Evolutionary conservation across 1,140 invertebrate species (phyloP).

Genomic region (Drosophila arizonae): DNA sequence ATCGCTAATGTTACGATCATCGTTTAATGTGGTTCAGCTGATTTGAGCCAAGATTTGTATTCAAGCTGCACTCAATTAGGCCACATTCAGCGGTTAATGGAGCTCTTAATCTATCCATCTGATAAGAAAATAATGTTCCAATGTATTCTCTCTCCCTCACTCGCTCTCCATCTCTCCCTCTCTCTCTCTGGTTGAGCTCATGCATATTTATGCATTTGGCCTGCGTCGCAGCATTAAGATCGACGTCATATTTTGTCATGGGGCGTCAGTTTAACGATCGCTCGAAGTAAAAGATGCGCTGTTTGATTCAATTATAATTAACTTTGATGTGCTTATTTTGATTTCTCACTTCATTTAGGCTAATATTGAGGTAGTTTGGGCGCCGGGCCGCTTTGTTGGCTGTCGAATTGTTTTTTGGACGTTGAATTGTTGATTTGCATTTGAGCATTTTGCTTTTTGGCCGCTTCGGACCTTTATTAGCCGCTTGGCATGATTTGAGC

Average conservation of each 20-base stretch:
- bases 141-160: too few species aligned
- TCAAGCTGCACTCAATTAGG: not conserved
- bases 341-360: slow-evolving; percentile 79
- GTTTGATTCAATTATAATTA: slow-evolving; percentile 71
- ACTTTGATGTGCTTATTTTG: slow-evolving; percentile 77
- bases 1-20: too few species aligned
- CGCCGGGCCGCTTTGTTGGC: slow-evolving; percentile 40
- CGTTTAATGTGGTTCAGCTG: not conserved
- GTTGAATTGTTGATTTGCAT: slow-evolving; percentile 51
- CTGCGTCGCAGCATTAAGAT: not conserved
- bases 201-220: not conserved
- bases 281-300: slow-evolving; percentile 39
- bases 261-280: slow-evolving; percentile 70
- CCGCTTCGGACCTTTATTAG: slow-evolving; percentile 39
- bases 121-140: not conserved
- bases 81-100: slow-evolving; percentile 1
- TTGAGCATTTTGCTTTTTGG: slow-evolving; percentile 39
- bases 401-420: slow-evolving; percentile 35
- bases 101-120: not conserved
- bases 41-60: not conserved
- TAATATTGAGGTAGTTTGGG: slow-evolving; percentile 63
- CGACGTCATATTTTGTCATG: slow-evolving; percentile 48
- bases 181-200: not conserved
- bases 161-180: too few species aligned
- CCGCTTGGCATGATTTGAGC: slow-evolving; percentile 40